Conservation (phyloP, 2,113 vertebrate genomes). For the Heterocephalus glaber region DNA sequence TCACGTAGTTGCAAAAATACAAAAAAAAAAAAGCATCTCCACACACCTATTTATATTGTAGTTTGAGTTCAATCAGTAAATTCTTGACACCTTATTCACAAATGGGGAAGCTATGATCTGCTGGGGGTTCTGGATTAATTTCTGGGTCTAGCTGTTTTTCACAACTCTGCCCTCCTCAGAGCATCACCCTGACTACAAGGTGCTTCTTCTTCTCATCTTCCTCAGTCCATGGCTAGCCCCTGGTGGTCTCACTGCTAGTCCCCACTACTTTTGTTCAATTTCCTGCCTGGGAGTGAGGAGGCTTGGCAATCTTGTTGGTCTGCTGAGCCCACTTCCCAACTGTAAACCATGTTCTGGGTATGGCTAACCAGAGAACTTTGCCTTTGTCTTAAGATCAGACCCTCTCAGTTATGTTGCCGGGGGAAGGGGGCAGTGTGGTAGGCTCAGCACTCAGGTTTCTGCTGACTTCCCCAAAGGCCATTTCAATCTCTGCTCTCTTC, state of each 20-base stretch:
- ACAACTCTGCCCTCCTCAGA: background rate
- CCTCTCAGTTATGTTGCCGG: background rate
- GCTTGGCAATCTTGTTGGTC: background rate
- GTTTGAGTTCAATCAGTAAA: background rate
- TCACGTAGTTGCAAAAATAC: background rate
- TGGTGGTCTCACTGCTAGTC: background rate
- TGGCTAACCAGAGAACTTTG: background rate
- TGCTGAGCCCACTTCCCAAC: background rate
- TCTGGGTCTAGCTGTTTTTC: background rate
- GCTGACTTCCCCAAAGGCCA: background rate
- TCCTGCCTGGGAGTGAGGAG: background rate
- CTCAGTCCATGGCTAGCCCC: background rate
- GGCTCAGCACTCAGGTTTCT: background rate
- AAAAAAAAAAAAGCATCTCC: background rate
- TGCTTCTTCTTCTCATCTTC: background rate
- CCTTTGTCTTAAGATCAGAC: background rate
- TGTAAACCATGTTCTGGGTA: background rate
- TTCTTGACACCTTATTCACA: background rate
- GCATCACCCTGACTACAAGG: background rate
- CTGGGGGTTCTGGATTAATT: background rate
- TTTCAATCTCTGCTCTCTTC: background rate
- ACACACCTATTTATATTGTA: background rate
- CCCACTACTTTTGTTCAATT: background rate
- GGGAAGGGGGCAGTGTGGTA: background rate
- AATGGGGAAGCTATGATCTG: background rate